Base-by-base conservation (phyloP, 2,113 vertebrate genomes). In the Taxidea taxus region DNA sequence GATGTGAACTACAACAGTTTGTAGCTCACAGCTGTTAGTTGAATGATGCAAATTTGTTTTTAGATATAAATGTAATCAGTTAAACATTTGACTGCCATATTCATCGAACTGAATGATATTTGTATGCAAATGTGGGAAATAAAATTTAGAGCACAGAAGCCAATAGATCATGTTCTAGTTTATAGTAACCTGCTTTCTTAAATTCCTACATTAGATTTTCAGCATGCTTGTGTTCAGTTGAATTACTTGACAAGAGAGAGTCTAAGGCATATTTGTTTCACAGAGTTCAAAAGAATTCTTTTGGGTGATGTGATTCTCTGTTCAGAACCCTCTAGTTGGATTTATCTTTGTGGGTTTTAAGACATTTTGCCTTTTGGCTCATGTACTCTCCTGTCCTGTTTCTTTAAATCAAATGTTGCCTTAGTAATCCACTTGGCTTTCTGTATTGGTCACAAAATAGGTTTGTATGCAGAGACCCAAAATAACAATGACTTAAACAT, bases 11-110 rank as follows among this genome's bases (percentile, higher is more conserved):
- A 84, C 70, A 68, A 78, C 72, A 95, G 89, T 97, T 95, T 94
- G 95, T 87, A 78, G 87, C 77, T 96, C 97, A 96, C 96, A 97
- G 95, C 95, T 98, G 90, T 91, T 96, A 93, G 95, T 70, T 93
- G 91, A 96, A 96, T 94, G 94, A 88, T 77, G 31, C 92, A 94
- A 87, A 95, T 97, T 97, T 97, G 96, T 94, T 97, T 98, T 96
- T 92, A 56, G 87, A 97, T 95, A 96, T 83, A 95, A 92, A 96
- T 94, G 92, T 91, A 77, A 95, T 95, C 96, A 90, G 87, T 85
- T 96, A 95, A 97, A 97, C 87, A 70, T 96, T 97, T 96, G 96
- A 96, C 93, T 96, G 90, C 83, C 56, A 51, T 77, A 91, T 97
- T 94, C 85, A 89, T 98, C 95, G 95, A 87, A 89, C 90, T 82